Evolutionary conservation across 2,113 vertebrate genomes (phyloP), one percentile per base, ranked within the genome.

Genomic region (Syngnathoides biaculeatus): DNA sequence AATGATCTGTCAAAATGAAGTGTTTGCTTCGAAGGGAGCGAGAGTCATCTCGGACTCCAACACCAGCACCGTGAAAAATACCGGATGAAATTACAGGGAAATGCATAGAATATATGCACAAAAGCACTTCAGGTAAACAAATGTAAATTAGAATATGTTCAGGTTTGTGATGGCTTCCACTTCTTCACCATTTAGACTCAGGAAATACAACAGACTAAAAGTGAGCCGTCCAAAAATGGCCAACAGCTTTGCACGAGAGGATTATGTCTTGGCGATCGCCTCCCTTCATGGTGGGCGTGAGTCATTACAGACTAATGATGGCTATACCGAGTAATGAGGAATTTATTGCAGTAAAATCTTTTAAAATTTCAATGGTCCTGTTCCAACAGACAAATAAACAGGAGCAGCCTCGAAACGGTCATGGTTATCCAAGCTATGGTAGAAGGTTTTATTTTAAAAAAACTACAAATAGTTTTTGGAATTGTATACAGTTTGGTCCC

Each of bases 1-100:
- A 90, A 92, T 91, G 86, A 86, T 84, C 84, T 89, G 84, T 87
- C 87, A 89, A 83, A 87, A 88, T 84, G 72, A 91, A 89, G 86
- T 79, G 85, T 86, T 89, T 86, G 78, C 77, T 88, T 83, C 86
- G 85, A 82, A 84, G 67, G 15, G 69, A 85, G 78, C n/a, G n/a
- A 70, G 70, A 80, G 79, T 86, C 72, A 81, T 82, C 82, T 68
- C 62, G 14, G 70, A 77, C 87, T 86, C 86, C 86, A 81, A 88
- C 88, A 82, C 85, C 75, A 71, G 85, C 79, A 69, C 75, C 77
- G 78, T 76, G 84, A 88, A 76, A 86, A 79, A 82, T 70, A 75
- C 61, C 63, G 62, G 61, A 82, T 70, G 57, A 84, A 57, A 57
- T 57, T 19, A 30, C 12, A 17, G 26, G 26, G 55, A 79, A 79